Base-by-base conservation (phyloP, 1,140 invertebrate genomes). In the Euglossa dilemma region DNA sequence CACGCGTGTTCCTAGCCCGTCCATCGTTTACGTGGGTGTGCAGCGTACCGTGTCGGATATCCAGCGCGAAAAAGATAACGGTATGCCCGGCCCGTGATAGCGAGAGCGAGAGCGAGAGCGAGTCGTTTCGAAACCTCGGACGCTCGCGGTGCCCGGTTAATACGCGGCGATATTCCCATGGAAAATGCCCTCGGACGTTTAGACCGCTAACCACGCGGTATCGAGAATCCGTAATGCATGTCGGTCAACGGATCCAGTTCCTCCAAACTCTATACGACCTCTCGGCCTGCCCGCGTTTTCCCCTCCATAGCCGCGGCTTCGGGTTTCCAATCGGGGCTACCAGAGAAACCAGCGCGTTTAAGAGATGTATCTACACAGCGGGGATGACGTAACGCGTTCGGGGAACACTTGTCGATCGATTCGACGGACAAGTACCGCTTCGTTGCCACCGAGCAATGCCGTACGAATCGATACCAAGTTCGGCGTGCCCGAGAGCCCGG, bases 61-160 rank as follows among this genome's bases (percentile, higher is more conserved):
- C 36, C 45, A 82, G 80, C 50, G 85, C 74, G 77, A 84, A 87
- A 87, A 80, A 80, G 83, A 85, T 54, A 78, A 67, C 74, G 74
- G 18, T 70, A 78, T 63, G 43, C 8, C 25, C 18, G 59, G 43
- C 11, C 47, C 43, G 66, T 23, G 81, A 70, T 69, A 78, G 66
- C 73, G 66, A 70, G 74, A 78, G 56, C 9, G 66, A 70, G 74
- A 78, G 56, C 9, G 75, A 83, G 78, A 82, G 16, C 52, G n/a
- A 0, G 18, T 9, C 54, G 25, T 82, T 82, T 82, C 80, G 80
- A 82, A 82, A 82, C 45, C 6, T 16, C 47, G 80, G 52, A 81
- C 80, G 52, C 23, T 76, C 64, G 76, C 28, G 63, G 50, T n/a
- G n/a, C n/a, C 64, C 47, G 18, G 50, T n/a, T 64, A 79, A 56